phyloP scores from a whole-genome alignment of 92 coral and sea anemone species.

The Muricea muricata region DNA sequence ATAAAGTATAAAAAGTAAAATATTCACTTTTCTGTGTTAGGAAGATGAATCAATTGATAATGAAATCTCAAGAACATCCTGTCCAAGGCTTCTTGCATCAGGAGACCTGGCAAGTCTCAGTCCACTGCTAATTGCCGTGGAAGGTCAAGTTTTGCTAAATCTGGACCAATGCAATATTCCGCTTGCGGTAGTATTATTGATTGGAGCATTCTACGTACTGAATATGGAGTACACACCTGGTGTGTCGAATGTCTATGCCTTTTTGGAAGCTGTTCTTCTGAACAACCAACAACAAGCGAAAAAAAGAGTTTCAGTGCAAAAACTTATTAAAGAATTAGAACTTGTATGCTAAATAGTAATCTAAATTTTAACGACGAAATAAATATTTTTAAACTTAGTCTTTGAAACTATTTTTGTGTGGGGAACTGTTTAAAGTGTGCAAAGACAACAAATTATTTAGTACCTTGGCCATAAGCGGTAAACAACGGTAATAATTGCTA shows the following conservation, averaged over 20 bases:
- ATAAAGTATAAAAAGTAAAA: not conserved
- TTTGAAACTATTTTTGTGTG: not conserved
- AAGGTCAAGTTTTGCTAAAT: not conserved
- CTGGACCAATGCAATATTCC: not conserved
- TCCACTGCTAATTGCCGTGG: not conserved
- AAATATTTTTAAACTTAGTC: too few relatives aligned
- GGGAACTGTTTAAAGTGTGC: too few relatives aligned
- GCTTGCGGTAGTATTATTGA: not conserved
- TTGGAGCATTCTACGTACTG: not conserved
- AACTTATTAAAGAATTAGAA: not conserved
- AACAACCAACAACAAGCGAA: not conserved
- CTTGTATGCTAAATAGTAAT: not conserved
- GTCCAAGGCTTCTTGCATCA: not conserved
- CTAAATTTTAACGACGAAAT: too few relatives aligned
- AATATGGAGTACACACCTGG: constrained; percentile 27
- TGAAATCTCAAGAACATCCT: not conserved
- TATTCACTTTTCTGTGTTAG: not conserved
- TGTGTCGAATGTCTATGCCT: not conserved
- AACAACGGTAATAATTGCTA: too few relatives aligned
- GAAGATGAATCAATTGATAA: constrained; percentile 2
- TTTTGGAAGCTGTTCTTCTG: not conserved
- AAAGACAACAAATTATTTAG: too few relatives aligned
- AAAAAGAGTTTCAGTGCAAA: not conserved
- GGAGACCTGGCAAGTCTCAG: not conserved
- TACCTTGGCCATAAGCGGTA: too few relatives aligned